Evolutionary conservation across 2,888 invertebrate genomes (phyloP), one percentile per base, ranked within the genome.

Genomic region (Cataglyphis rosenhaueri): DNA sequence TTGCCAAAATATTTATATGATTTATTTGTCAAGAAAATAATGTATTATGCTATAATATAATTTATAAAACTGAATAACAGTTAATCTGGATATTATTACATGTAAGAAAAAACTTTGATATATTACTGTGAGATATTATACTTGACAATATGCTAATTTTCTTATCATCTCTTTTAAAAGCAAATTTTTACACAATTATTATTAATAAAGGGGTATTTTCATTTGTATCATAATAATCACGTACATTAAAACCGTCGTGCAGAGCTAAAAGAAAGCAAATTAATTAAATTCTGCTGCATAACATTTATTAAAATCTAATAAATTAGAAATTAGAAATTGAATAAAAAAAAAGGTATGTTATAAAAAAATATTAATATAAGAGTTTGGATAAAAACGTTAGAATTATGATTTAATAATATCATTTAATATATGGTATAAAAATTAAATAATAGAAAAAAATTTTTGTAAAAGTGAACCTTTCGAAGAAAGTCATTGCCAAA

Each of bases 401-500:
- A 0, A 55, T 55, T 48, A 41, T 10, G 8, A 21, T 21, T 18
- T 12, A 38, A 41, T 66, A 18, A 44, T 6, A 25, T 35, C 4
- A n/a, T 70, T 0, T 68, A 52, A 35, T 70, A 1, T 0, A 35
- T 52, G 0, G 5, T 52, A 55, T 21, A 3, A n/a, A 52, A 21
- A 35, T 8, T 68, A 35, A 52, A 1, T 35, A 52, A 21, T 68
- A 18, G 12, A 15, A 55, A 15, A 21, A 38, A 15, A 8, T 52
- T 5, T 21, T 25, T 59, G 18, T 21, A 61, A 35, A 75, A 44
- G 74, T 66, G 0, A 52, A 82, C 82, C 61, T 55, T 66, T 35
- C 21, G 48, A 21, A 76, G 12, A 0, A 76, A 41, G 12, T 0
- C 29, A 64, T 68, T 32, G 29, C 76, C 76, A 38, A 82, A 82